Base-by-base conservation (phyloP, 2,797 vertebrate species). In the Urosaurus nigricauda region DNA sequence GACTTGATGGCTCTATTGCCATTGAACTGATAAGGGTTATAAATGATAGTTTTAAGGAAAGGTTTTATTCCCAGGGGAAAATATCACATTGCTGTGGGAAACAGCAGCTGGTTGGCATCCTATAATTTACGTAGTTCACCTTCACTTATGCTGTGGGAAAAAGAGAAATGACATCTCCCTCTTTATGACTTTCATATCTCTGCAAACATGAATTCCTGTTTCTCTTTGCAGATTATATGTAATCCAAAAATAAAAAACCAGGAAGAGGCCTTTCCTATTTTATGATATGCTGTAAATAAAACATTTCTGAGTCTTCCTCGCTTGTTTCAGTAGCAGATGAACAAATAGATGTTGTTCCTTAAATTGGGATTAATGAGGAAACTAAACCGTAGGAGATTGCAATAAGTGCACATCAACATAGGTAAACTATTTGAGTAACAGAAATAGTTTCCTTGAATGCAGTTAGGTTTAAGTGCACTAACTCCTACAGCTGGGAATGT, bases 61-160 rank as follows among this genome's bases (percentile, higher is more conserved):
- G 98, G 96, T 96, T 97, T 96, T 97, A 98, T 98, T 99, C 98
- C 97, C 98, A 98, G 97, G 97, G 96, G 93, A 96, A 97, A 97
- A 96, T 95, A 91, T 92, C 95, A 96, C 94, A 89, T 96, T 97
- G 96, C 97, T 98, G 97, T 97, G 96, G 97, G 98, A 98, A 98
- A 98, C 97, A 92, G 94, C 94, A 94, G 95, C 96, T 97, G 96
- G 97, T 94, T 92, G 92, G 92, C 51, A 13, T 80, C 92, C 90
- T 93, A 93, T 95, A 87, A 95, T 96, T 93, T 94, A 92, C 96
- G 94, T 94, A 94, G 94, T 96, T 97, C 94, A 96, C 95, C 95
- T 97, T 97, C 92, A 96, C 94, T 97, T 96, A 95, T 96, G 92
- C 96, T 96, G 96, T 97, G 97, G 97, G 97, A 97, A 98, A 97